phyloP scores from a whole-genome alignment of 2,888 invertebrate genomes.

The Cryptus armator region DNA sequence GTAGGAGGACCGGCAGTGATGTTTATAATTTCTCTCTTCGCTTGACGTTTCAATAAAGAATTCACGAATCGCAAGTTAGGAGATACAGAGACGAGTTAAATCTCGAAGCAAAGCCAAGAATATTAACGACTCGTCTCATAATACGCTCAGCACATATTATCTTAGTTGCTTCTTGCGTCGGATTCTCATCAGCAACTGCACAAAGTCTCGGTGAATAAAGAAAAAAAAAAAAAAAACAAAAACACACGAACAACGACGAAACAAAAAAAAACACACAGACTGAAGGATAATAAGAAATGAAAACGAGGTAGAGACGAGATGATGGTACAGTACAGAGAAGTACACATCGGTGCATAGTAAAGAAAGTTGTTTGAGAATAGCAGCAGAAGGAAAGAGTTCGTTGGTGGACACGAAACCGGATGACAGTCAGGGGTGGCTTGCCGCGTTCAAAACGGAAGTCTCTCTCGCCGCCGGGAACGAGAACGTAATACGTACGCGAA shows the following conservation, averaged over 20 bases:
- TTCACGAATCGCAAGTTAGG: background rate
- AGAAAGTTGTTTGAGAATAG: constrained; percentile 66
- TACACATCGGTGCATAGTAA: constrained; percentile 46
- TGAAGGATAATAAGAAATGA: constrained; percentile 42
- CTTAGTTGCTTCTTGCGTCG: background rate
- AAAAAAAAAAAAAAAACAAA: background rate
- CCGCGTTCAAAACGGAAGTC: constrained; percentile 49
- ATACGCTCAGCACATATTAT: background rate
- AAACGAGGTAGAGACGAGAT: constrained; percentile 43
- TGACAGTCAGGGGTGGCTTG: constrained; percentile 46
- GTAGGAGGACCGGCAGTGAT: background rate
- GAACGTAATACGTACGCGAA: constrained; percentile 44
- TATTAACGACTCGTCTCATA: background rate
- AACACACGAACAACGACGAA: background rate
- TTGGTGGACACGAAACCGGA: constrained; percentile 46
- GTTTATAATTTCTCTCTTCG: constrained; percentile 32
- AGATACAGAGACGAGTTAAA: constrained; percentile 1
- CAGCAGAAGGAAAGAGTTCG: constrained; percentile 19
- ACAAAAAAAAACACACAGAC: constrained; percentile 17
- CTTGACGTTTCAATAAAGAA: constrained; percentile 9
- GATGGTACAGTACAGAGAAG: constrained; percentile 29
- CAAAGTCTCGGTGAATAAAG: constrained; percentile 46
- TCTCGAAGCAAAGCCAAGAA: background rate
- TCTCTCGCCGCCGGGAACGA: constrained; percentile 37
- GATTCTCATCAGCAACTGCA: constrained; percentile 20